Conservation (phyloP, 2,113 vertebrate genomes). For the Caranx melampygus region DNA sequence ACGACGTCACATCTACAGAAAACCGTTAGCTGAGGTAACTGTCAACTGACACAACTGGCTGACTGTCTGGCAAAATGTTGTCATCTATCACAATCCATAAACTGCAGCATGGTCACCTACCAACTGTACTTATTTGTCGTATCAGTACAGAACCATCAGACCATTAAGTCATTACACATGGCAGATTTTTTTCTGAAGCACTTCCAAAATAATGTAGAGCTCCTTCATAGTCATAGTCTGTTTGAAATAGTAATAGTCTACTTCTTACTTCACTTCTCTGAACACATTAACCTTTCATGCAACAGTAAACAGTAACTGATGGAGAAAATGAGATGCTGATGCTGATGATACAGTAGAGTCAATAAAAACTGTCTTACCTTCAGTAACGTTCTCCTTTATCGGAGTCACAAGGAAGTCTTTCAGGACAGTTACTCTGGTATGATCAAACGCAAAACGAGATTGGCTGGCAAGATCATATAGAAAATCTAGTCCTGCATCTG, state of each 20-base stretch:
- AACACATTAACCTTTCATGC: too few relatives aligned
- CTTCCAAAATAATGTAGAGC: too few relatives aligned
- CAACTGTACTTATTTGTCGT: not conserved
- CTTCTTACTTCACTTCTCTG: too few relatives aligned
- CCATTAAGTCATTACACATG: not conserved
- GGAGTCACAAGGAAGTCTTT: constrained; percentile 33
- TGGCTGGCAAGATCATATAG: accelerated
- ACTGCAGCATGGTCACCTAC: too few relatives aligned
- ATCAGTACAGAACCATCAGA: not conserved
- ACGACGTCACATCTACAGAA: too few relatives aligned
- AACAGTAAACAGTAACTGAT: not conserved
- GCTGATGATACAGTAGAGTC: not conserved
- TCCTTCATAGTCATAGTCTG: too few relatives aligned
- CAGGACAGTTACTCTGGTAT: constrained; percentile 28
- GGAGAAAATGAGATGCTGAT: not conserved
- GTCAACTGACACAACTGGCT: too few relatives aligned
- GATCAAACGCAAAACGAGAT: constrained; percentile 38
- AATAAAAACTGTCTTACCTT: constrained; percentile 22
- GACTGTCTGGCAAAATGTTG: too few relatives aligned
- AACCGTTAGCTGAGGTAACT: too few relatives aligned
- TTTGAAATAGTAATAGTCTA: too few relatives aligned
- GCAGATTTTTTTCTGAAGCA: not conserved
- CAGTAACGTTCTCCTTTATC: constrained; percentile 9
- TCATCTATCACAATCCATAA: too few relatives aligned
- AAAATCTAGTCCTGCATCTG: constrained; percentile 5